Evolutionary conservation across 2,888 invertebrate genomes (phyloP).

Genomic region (Heliconius hortense): DNA sequence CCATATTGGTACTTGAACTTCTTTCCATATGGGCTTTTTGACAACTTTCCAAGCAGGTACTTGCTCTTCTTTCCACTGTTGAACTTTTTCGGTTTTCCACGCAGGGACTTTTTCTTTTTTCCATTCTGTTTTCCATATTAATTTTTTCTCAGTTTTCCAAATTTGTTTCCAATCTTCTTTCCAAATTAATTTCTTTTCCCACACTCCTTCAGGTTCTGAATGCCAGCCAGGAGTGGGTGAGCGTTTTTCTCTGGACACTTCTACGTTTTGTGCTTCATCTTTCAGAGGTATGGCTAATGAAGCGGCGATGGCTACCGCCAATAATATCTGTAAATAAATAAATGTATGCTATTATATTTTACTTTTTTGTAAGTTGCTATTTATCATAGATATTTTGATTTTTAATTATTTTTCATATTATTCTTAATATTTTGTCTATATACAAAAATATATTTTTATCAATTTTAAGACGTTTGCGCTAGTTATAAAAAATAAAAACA

Average conservation of each 20-base stretch:
- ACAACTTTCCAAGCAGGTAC: conserved; percentile 87
- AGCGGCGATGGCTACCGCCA: conserved; percentile 81
- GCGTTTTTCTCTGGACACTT: conserved; percentile 78
- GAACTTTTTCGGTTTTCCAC: conserved; percentile 91
- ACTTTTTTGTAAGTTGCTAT: not conserved
- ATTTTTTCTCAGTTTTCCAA: conserved; percentile 89
- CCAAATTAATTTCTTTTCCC: conserved; percentile 92
- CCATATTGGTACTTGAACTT: conserved; percentile 86
- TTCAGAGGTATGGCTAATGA: conserved; percentile 63
- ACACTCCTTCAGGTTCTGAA: conserved; percentile 84
- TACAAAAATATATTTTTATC: not conserved
- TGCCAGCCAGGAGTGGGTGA: conserved; percentile 78
- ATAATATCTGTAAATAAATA: conserved; percentile 79
- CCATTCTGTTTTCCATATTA: conserved; percentile 88
- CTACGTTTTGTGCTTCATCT: conserved; percentile 56
- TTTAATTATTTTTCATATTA: not conserved
- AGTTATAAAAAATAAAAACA: not conserved
- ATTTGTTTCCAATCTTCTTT: conserved; percentile 90
- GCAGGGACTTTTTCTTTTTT: conserved; percentile 87
- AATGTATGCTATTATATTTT: conserved; percentile 2
- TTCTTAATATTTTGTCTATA: not conserved
- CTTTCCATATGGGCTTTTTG: conserved; percentile 87
- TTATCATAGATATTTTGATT: not conserved
- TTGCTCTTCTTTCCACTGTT: conserved; percentile 88
- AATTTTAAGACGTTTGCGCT: not conserved